Evolutionary conservation across 2,797 vertebrate genomes (phyloP), one percentile per base, ranked within the genome.

Genomic region (Lepus oiostolus): DNA sequence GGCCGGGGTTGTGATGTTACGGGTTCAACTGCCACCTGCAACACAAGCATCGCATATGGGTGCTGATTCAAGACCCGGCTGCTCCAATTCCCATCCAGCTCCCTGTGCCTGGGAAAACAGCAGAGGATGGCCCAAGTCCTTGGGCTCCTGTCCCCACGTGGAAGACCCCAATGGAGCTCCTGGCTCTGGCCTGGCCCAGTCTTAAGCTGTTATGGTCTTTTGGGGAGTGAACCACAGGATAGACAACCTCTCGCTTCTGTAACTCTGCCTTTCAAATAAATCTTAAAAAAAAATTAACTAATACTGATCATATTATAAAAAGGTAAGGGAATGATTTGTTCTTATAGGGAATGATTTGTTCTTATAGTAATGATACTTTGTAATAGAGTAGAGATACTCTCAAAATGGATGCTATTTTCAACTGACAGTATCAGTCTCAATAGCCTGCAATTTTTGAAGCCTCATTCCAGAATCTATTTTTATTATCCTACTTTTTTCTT

Each of bases 381-480:
- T 68, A 63, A 81, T 5, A 17, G 22, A 84, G 62, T 63, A 88
- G 60, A 86, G 58, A 63, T 19, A 19, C 68, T 76, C 92, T 71
- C 72, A 14, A 81, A 65, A 92, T 32, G 42, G 50, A 32, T 58
- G 30, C 67, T 85, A 30, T 9, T 50, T 52, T 42, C 91, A 80
- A 70, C 8, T 24, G 90, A 67, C 24, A 85, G 1, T 28, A 30
- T 38, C 88, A 52, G 47, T 32, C 58, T 60, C 67, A 17, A 67
- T 16, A 82, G 65, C 13, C 52, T 38, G 21, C 17, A 79, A 75
- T 63, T 70, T 80, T 82, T 88, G 62, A 58, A 86, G 28, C n/a
- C 91, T 79, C 60, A 77, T 21, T 89, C 63, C 19, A 58, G 11
- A 35, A 65, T 90, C 71, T 91, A 35, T n/a, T 92, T 81, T 71